A percentile compares a stretch with the other conserved stretches of the same genome.
These are phyloP conservation scores for Macaria notata DNA, from an alignment of 2,888 invertebrate species.

Conservation along the genomic window DNA sequence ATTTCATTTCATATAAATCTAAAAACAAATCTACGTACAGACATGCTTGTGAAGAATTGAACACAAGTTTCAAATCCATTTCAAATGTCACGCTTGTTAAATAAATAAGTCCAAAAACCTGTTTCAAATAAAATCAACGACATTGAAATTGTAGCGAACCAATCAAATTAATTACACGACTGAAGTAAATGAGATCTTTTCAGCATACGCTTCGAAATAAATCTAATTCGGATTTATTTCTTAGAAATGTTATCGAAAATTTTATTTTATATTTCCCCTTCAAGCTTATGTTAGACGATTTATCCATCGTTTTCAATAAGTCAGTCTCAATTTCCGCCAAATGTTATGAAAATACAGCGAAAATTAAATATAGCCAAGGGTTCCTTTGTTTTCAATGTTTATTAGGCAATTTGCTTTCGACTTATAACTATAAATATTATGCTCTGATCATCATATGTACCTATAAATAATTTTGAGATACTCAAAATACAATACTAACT, in stretches of 20 bases:
- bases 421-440: too few species aligned
- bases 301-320: neutral
- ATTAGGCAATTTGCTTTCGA: too few species aligned
- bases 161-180: slow-evolving; percentile 10
- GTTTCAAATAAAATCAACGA: slow-evolving; percentile 5
- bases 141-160: slow-evolving; percentile 10
- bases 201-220: slow-evolving; percentile 2
- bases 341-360: neutral
- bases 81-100: too few species aligned
- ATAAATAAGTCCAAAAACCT: neutral
- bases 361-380: neutral
- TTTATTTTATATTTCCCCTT: neutral
- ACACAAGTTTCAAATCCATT: too few species aligned
- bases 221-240: slow-evolving; percentile 11
- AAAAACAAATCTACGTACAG: too few species aligned
- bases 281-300: slow-evolving; percentile 6
- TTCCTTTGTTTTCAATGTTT: too few species aligned
- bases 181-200: slow-evolving; percentile 14
- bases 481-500: too few species aligned
- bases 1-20: too few species aligned
- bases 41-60: too few species aligned
- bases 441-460: too few species aligned
- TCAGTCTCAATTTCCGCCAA: neutral
- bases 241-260: slow-evolving; percentile 1
- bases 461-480: too few species aligned